Evolutionary conservation across 2,113 vertebrate genomes (phyloP).

Genomic region (Porphyrio hochstetteri): DNA sequence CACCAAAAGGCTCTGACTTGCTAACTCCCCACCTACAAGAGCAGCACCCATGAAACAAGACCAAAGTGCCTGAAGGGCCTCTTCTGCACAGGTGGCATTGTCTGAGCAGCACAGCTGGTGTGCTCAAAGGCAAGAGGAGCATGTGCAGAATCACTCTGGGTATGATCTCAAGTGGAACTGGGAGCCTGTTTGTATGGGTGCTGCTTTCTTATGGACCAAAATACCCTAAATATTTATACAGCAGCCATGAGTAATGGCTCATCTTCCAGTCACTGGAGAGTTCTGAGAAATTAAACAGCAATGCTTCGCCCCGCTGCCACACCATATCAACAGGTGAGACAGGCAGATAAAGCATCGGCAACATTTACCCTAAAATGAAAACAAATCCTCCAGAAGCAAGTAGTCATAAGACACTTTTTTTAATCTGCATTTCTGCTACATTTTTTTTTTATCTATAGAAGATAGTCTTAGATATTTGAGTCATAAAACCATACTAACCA

Average conservation of each 20-base stretch:
- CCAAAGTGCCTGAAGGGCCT: not conserved
- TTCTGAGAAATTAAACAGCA: not conserved
- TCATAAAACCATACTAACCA: not conserved
- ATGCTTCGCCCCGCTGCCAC: not conserved
- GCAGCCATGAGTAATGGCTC: not conserved
- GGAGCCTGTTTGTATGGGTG: not conserved
- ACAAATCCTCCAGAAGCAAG: not conserved
- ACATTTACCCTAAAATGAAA: not conserved
- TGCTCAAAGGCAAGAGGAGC: not conserved
- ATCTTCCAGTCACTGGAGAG: not conserved
- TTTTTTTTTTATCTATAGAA: not conserved
- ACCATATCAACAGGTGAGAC: not conserved
- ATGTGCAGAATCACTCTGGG: not conserved
- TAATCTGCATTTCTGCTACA: not conserved
- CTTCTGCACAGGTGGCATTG: not conserved
- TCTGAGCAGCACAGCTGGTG: not conserved
- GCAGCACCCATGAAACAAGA: not conserved
- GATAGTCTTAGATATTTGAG: not conserved
- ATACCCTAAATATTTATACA: not conserved
- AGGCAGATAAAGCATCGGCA: not conserved
- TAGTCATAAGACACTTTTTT: fast-evolving
- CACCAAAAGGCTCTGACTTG: not conserved
- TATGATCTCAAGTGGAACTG: not conserved
- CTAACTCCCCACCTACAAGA: not conserved
- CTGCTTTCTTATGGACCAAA: not conserved